Base-by-base conservation (phyloP, 2,113 vertebrate genomes). In the Ochotona princeps region DNA sequence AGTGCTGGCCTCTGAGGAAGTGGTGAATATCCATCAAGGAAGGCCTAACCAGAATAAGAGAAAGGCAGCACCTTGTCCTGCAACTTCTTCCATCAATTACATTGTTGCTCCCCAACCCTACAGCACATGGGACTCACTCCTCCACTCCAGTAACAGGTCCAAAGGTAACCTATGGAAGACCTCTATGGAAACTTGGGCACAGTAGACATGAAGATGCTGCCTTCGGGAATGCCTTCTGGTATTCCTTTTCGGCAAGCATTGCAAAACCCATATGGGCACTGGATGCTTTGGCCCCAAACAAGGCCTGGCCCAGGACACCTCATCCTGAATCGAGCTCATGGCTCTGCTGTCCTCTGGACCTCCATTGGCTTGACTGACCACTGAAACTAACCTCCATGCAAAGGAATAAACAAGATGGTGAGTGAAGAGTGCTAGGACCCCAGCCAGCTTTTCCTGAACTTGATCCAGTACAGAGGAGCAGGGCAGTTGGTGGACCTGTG, bases 121-220 rank as follows among this genome's bases (percentile, higher is more conserved):
- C 0, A 2, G 28, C 65, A 65, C 47, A 7, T 14, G 8, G 67
- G 4, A 20, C 15, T 87, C 57, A 18, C 4, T 79, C 8, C 76
- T 69, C 87, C 83, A 61, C 38, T 73, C 93, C 92, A 30, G 92
- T 87, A 84, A 81, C 90, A 92, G 35, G 90, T 49, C 74, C 78
- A 18, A 49, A 7, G 47, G 30, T 28, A 51, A n/a, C 57, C 72
- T 26, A 30, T 26, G 69, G 63, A 90, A 28, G 76, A 66, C 51
- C 73, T 78, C 7, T 13, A 57, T 35, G 32, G 74, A 66, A 54
- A 11, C 25, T 73, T 54, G 23, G 1, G 13, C 80, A 21, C 49
- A 54, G 51, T 70, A 65, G 38, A 30, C 25, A 35, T 26, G 11
- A 72, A 89, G 84, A 80, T 72, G 7, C 70, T 6, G 76, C 49